phyloP scores from a whole-genome alignment of 1,140 invertebrate genomes.

The Trichonephila clavipes region DNA sequence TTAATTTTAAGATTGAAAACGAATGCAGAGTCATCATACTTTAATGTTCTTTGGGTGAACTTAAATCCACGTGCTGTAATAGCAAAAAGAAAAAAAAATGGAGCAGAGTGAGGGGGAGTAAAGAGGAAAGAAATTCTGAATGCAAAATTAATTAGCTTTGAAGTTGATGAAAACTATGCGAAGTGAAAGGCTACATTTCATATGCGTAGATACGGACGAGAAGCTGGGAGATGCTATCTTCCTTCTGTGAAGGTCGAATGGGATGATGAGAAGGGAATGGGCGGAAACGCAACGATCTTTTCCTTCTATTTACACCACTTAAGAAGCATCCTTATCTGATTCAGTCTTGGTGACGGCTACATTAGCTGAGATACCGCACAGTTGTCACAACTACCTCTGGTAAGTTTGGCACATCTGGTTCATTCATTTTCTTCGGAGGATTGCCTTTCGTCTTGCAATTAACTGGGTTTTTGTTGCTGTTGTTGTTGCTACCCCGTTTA shows the following conservation, averaged over 20 bases:
- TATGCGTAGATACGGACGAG: not conserved
- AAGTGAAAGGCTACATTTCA: not conserved
- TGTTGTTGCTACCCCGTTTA: not conserved
- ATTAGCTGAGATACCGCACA: constrained; percentile 24
- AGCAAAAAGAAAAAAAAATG: not conserved
- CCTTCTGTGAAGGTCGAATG: not conserved
- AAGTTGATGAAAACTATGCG: not conserved
- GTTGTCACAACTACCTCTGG: not conserved
- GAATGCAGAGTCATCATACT: no score
- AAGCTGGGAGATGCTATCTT: not conserved
- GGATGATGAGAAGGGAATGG: not conserved
- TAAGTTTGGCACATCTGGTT: not conserved
- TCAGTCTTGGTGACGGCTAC: constrained; percentile 12
- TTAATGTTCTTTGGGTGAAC: no score
- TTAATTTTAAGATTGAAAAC: no score
- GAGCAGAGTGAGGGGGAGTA: no score
- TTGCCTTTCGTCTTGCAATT: constrained; percentile 41
- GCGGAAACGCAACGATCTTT: constrained; percentile 10
- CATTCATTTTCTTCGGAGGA: constrained; percentile 39
- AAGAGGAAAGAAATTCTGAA: not conserved
- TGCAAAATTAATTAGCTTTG: not conserved
- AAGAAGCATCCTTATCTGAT: constrained; percentile 25
- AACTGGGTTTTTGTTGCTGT: not conserved
- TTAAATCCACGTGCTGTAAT: no score
- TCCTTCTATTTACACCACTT: constrained; percentile 39